A percentile compares a stretch with the other conserved stretches of the same genome.
Evolutionary conservation across 2,113 vertebrate species (phyloP).

Genomic region (Ochotona princeps): DNA sequence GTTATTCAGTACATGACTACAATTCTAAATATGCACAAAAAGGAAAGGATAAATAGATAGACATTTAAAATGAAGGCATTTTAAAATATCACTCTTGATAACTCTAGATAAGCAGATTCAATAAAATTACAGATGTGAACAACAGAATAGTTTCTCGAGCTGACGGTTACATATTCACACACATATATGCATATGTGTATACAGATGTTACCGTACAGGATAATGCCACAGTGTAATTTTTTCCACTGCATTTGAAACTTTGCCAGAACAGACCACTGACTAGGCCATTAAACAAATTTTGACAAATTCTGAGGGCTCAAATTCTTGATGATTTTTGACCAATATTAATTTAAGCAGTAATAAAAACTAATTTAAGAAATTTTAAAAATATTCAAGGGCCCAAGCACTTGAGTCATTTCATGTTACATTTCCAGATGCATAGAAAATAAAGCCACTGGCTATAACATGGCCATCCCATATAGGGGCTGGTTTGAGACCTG

Average conservation of each 20-base stretch:
- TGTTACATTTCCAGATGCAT: too few species aligned
- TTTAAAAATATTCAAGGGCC: background rate
- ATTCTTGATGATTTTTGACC: background rate
- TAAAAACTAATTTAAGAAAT: slow-evolving; percentile 41
- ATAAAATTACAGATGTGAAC: background rate
- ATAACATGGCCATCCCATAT: too few species aligned
- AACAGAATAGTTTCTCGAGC: background rate
- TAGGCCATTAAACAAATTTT: background rate
- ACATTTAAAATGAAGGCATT: background rate
- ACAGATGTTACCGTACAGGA: background rate
- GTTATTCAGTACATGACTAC: background rate
- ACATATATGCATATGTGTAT: too few species aligned
- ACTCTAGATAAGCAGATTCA: background rate
- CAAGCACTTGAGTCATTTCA: too few species aligned
- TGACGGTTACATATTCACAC: background rate
- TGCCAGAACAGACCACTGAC: background rate
- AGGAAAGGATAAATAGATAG: background rate
- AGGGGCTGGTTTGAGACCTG: too few species aligned
- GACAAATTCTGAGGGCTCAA: background rate
- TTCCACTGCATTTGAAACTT: background rate
- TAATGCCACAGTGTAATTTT: background rate
- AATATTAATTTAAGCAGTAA: background rate
- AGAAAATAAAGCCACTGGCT: too few species aligned
- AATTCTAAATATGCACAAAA: background rate
- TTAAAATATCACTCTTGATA: background rate